Evolutionary conservation across 2,888 invertebrate genomes (phyloP).

Genomic region (Esperia sulphurella): DNA sequence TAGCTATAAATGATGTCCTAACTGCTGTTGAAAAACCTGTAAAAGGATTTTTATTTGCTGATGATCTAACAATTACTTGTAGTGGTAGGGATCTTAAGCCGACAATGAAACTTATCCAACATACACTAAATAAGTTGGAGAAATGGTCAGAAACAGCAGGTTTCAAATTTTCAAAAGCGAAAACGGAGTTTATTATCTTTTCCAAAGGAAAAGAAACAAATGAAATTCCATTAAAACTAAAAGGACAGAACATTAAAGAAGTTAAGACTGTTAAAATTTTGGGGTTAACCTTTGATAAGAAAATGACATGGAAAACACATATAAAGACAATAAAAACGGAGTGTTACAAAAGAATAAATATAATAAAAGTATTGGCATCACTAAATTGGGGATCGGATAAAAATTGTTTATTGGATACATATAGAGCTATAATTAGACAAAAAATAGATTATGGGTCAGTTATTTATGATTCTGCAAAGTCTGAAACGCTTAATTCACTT

Average conservation of each 20-base stretch:
- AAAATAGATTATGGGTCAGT: slow-evolving; percentile 12
- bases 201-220: slow-evolving; percentile 6
- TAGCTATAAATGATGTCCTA: not conserved
- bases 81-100: not conserved
- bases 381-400: slow-evolving; percentile 12
- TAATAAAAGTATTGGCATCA: slow-evolving; percentile 12
- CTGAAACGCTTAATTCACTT: no score
- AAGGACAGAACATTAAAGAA: slow-evolving; percentile 11
- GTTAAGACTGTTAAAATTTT: slow-evolving; percentile 2
- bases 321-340: slow-evolving; percentile 13
- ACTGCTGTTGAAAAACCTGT: slow-evolving; percentile 6
- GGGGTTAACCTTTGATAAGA: no score
- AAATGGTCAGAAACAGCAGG: slow-evolving; percentile 9
- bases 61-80: slow-evolving; percentile 11
- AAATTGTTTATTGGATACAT: slow-evolving; percentile 8
- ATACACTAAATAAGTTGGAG: slow-evolving; percentile 10
- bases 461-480: slow-evolving; percentile 12
- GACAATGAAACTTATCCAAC: slow-evolving; percentile 9
- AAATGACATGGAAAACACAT: slow-evolving; percentile 9
- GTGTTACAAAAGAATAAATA: slow-evolving; percentile 13
- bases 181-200: slow-evolving; percentile 14
- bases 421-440: slow-evolving; percentile 12
- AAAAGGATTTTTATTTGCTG: slow-evolving; percentile 11
- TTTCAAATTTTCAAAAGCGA: slow-evolving; percentile 13
- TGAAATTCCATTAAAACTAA: slow-evolving; percentile 6